Evolutionary conservation across 1,140 invertebrate genomes (phyloP), one percentile per base, ranked within the genome.

Genomic region (Trachymyrmex septentrionalis): DNA sequence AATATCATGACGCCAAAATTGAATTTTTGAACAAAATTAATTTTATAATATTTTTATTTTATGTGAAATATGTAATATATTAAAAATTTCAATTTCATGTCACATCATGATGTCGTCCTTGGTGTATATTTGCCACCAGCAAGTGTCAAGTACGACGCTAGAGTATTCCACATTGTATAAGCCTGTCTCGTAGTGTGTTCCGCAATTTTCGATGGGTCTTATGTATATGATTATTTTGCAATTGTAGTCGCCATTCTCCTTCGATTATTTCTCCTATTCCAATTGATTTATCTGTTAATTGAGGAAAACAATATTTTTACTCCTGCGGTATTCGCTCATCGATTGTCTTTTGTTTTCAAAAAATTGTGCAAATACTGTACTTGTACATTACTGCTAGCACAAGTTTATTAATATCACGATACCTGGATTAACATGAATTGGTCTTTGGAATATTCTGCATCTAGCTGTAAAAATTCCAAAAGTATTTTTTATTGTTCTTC

Each of bases 331-430:
- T 0, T 72, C 2, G 19, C 19, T 57, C 30, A n/a, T 73, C 53
- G 5, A 34, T 34, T 34, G 10, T 75, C 57, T 57, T 21, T 34
- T 10, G 53, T 16, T 75, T 75, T 57, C 57, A 75, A 38, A 75
- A 75, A 57, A 57, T 57, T 75, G n/a, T 75, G 53, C 27, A 24
- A 75, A 57, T n/a, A n/a, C n/a, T n/a, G n/a, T n/a, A n/a, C n/a
- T n/a, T n/a, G n/a, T n/a, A 75, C n/a, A 75, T 21, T 75, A 27
- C 19, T 75, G 71, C 55, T 59, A 59, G 12, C 30, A 73, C 71
- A 73, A 53, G 1, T 57, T 38, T 57, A 3, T 75, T 30, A 7
- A 16, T 55, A 34, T 34, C 30, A 34, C 4, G 9, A 59, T 19
- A 2, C 59, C 30, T 59, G n/a, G 30, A 0, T n/a, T 55, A 38